Conservation (phyloP, 2,797 vertebrate species). For the Channa striata region DNA sequence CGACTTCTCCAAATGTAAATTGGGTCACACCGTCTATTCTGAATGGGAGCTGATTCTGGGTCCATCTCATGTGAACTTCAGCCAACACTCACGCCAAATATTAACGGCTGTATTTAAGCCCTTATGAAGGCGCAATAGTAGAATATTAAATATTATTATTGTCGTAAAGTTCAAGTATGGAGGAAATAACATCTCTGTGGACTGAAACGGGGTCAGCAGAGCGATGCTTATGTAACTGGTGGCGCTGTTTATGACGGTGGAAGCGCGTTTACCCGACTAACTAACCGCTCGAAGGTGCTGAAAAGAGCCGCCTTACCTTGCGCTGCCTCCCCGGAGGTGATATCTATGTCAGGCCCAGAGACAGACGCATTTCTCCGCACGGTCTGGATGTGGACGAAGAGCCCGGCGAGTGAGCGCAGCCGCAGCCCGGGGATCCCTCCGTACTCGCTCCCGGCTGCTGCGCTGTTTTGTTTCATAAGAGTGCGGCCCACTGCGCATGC, state of each 20-base stretch:
- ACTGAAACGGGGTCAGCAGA: slow-evolving; percentile 76
- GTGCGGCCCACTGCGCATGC: slow-evolving; percentile 56
- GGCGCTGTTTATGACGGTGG: slow-evolving; percentile 60
- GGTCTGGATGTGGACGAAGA: neutral
- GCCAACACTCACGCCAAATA: neutral
- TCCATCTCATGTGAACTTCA: neutral
- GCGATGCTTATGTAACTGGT: slow-evolving; percentile 69
- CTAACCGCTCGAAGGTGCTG: accelerated
- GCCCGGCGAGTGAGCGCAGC: neutral
- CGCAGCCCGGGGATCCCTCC: neutral
- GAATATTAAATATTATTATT: too few relatives aligned
- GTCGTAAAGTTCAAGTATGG: neutral
- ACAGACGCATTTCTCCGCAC: slow-evolving; percentile 69
- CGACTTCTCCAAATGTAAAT: slow-evolving; percentile 54
- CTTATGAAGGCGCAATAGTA: too few relatives aligned
- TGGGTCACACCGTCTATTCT: slow-evolving; percentile 57
- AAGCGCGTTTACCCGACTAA: neutral
- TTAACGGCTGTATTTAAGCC: too few relatives aligned
- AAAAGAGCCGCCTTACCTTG: slow-evolving; percentile 58
- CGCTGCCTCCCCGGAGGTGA: slow-evolving; percentile 42
- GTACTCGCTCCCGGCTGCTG: slow-evolving; percentile 11
- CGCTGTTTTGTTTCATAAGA: slow-evolving; percentile 64
- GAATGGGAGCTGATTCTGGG: neutral
- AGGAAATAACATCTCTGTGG: neutral
- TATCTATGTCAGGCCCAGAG: slow-evolving; percentile 73